These are phyloP conservation scores for Malachius bipustulatus DNA, from an alignment of 2,888 invertebrate species.

Conservation along the genomic window DNA sequence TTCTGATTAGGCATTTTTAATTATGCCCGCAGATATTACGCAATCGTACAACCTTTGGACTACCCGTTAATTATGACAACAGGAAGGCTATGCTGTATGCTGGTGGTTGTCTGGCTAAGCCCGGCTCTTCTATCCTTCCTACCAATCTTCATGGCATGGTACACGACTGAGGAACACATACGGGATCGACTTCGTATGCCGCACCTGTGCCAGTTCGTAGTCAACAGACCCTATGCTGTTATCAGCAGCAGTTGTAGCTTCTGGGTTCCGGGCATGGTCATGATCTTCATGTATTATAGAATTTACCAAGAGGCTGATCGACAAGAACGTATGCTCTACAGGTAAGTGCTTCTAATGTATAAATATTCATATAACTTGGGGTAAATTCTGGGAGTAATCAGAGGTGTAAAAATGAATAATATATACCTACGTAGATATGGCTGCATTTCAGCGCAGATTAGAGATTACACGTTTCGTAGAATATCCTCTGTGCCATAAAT, in stretches of 20 bases:
- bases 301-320: constrained; percentile 76
- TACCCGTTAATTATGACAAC: constrained; percentile 91
- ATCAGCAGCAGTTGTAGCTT: constrained; percentile 85
- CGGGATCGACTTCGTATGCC: constrained; percentile 55
- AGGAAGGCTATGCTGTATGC: constrained; percentile 63
- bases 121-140: constrained; percentile 87
- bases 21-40: constrained; percentile 65
- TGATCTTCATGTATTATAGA: constrained; percentile 86
- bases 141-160: constrained; percentile 92
- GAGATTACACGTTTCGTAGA: no score
- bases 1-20: no score
- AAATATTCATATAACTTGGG: no score
- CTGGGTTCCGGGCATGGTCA: constrained; percentile 87
- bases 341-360: constrained; percentile 55
- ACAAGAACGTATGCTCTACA: constrained; percentile 72
- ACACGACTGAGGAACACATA: constrained; percentile 75
- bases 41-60: constrained; percentile 86
- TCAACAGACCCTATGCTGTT: constrained; percentile 77
- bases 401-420: no score
- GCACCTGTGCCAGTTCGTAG: constrained; percentile 68
- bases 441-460: no score
- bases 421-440: no score
- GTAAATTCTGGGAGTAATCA: no score
- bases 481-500: no score
- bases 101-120: constrained; percentile 83